These are phyloP conservation scores for Misgurnus anguillicaudatus DNA, from an alignment of 2,113 vertebrate species.

Conservation along the genomic window DNA sequence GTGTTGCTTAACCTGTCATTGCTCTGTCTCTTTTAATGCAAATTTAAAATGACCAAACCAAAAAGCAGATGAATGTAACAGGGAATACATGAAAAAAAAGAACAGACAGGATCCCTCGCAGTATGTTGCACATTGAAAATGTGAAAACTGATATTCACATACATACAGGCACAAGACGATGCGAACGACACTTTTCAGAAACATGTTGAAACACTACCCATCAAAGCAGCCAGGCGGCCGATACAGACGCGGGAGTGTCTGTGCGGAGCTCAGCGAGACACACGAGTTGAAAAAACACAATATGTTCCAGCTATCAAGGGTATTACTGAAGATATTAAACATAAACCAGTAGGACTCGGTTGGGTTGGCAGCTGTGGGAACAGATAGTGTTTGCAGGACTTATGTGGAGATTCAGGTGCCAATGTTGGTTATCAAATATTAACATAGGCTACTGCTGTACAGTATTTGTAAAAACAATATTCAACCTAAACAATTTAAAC, in stretches of 20 bases:
- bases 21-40: neutral
- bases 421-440: neutral
- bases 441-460: too few relatives aligned
- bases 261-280: conserved; percentile 50
- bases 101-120: conserved; percentile 12
- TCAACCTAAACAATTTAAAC: too few relatives aligned
- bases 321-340: conserved; percentile 66
- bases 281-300: conserved; percentile 62
- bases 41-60: neutral
- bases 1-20: neutral
- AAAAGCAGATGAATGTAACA: neutral
- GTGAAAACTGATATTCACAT: conserved; percentile 21
- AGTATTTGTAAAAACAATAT: too few relatives aligned
- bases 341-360: conserved; percentile 62
- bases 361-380: conserved; percentile 39
- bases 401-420: neutral
- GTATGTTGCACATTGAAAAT: conserved; percentile 39
- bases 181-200: conserved; percentile 14
- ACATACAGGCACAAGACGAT: conserved; percentile 22
- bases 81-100: conserved; percentile 4
- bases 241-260: conserved; percentile 45
- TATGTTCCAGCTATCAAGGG: conserved; percentile 51
- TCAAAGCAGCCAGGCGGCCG: conserved; percentile 59
- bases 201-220: conserved; percentile 35
- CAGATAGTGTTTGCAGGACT: neutral